Evolutionary conservation across 2,113 vertebrate species (phyloP).

Genomic region (Peromyscus maniculatus): DNA sequence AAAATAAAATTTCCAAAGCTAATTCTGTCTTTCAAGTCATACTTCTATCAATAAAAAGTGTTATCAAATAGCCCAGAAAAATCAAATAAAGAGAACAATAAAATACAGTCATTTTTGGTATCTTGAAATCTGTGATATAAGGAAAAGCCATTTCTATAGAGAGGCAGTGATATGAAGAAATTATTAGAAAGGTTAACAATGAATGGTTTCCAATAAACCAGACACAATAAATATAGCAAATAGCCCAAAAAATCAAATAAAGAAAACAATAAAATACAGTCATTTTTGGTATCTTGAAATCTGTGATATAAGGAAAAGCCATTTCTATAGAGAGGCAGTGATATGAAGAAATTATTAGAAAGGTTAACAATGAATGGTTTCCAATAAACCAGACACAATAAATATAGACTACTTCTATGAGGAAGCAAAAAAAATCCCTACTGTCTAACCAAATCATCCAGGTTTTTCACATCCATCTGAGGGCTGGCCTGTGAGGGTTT

Average conservation of each 20-base stretch:
- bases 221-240: neutral
- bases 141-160: neutral
- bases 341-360: neutral
- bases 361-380: neutral
- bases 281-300: conserved; percentile 2
- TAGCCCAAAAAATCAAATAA: conserved; percentile 6
- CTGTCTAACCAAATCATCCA: too few relatives aligned
- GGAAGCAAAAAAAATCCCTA: neutral
- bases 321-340: neutral
- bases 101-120: conserved; percentile 1
- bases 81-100: neutral
- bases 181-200: neutral
- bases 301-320: neutral
- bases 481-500: neutral
- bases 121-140: neutral
- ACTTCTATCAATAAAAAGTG: neutral
- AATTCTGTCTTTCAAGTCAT: neutral
- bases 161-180: neutral
- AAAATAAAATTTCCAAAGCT: neutral
- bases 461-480: neutral
- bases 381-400: neutral
- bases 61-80: neutral
- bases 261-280: neutral
- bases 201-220: neutral
- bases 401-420: neutral